Conservation (phyloP, 2,888 invertebrate genomes). For the Agriopis leucophaearia region DNA sequence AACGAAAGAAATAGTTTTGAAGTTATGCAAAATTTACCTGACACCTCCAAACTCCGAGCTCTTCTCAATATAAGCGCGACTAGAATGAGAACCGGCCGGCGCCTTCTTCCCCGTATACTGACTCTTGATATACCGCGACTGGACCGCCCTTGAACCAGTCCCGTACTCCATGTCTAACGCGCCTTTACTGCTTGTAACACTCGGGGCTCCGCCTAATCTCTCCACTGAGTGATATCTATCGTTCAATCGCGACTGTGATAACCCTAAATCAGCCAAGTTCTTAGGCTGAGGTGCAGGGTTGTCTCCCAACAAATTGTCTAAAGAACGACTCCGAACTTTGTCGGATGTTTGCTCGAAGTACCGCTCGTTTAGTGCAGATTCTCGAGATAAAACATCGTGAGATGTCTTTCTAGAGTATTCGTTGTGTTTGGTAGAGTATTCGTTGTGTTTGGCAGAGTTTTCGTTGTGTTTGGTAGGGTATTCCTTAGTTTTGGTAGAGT, state of each 20-base stretch:
- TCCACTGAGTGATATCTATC: conserved; percentile 96
- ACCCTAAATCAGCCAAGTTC: conserved; percentile 90
- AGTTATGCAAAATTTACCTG: conserved; percentile 62
- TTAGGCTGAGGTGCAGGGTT: conserved; percentile 87
- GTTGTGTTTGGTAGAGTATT: conserved; percentile 46
- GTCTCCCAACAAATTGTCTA: conserved; percentile 93
- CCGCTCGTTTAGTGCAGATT: conserved; percentile 94
- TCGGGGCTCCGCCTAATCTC: conserved; percentile 88
- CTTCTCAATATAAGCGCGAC: conserved; percentile 94
- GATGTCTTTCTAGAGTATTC: conserved; percentile 89
- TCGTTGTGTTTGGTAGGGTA: conserved; percentile 88
- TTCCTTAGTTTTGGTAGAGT: conserved; percentile 73
- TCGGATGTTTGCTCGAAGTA: conserved; percentile 92
- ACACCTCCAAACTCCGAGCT: conserved; percentile 90
- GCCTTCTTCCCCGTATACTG: conserved; percentile 93
- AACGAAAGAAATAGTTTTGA: neutral
- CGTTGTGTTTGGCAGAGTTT: conserved; percentile 42
- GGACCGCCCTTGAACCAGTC: conserved; percentile 83
- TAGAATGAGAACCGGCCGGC: conserved; percentile 94
- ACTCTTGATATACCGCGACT: conserved; percentile 93
- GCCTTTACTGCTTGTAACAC: conserved; percentile 85
- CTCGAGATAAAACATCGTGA: conserved; percentile 91
- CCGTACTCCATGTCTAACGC: conserved; percentile 90
- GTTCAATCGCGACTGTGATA: conserved; percentile 95
- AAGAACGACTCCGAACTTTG: conserved; percentile 91